These are phyloP conservation scores for Hoplostethus atlanticus DNA, from an alignment of 2,797 vertebrate species.

Conservation along the genomic window DNA sequence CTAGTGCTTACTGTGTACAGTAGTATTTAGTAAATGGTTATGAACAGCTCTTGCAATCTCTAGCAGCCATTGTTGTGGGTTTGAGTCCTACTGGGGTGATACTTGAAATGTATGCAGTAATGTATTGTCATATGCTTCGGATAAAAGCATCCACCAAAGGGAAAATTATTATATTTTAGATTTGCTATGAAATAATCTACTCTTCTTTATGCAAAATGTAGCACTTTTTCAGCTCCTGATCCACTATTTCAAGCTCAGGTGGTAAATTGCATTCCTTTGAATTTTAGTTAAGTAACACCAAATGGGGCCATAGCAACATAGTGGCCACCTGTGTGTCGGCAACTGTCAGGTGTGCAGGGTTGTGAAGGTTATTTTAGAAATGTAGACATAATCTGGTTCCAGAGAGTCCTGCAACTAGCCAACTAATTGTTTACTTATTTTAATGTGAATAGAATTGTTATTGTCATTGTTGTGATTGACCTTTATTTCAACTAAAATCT, in stretches of 20 bases:
- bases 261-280: slow-evolving; percentile 59
- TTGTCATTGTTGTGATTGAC: too few relatives aligned
- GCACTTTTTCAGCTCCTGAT: slow-evolving; percentile 17
- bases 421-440: too few relatives aligned
- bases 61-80: neutral
- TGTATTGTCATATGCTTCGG: neutral
- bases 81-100: neutral
- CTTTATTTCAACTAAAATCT: too few relatives aligned
- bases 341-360: slow-evolving; percentile 52
- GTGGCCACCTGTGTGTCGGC: slow-evolving; percentile 63
- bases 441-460: too few relatives aligned
- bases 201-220: slow-evolving; percentile 20
- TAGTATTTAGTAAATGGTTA: neutral
- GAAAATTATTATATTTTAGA: slow-evolving; percentile 5
- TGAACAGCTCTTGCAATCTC: neutral
- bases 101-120: neutral
- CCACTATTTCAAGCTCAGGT: slow-evolving; percentile 33
- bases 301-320: slow-evolving; percentile 37
- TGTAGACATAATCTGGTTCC: slow-evolving; percentile 27
- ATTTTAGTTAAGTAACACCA: slow-evolving; percentile 49
- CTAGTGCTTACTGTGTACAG: too few relatives aligned
- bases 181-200: slow-evolving; percentile 27
- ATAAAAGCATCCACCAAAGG: slow-evolving; percentile 14
- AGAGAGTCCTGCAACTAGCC: neutral
- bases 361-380: slow-evolving; percentile 41